Evolutionary conservation across 2,888 invertebrate genomes (phyloP), one percentile per base, ranked within the genome.

Genomic region (Sarcophaga rosellei): DNA sequence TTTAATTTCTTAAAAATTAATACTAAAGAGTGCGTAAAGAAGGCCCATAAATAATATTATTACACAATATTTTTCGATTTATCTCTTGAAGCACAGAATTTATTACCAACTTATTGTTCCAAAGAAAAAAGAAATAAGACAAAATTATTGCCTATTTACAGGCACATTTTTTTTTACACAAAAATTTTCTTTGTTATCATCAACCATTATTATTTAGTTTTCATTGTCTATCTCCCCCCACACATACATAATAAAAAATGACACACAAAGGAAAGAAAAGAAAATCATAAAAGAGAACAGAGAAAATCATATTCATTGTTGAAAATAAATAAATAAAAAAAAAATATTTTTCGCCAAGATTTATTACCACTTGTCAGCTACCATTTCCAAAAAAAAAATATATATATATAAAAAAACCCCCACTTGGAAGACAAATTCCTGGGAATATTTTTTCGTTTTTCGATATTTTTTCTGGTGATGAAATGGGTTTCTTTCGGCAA

Each of bases 291-390:
- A 53, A 53, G 3, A 12, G 15, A 53, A 53, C 4, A 53, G 0
- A 53, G 17, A 72, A 82, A 47, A 65, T 65, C 25, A 44, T 79
- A 76, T 74, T 74, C 65, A 74, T 84, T 86, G 80, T 81, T 84
- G 53, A 81, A 80, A 80, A 69, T 59, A 57, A 81, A 63, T 66
- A 84, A 84, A 35, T 4, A 35, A 35, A 35, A 78, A 44, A 78
- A 62, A 21, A 70, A 47, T 59, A 78, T 61, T 20, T 72, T 47
- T 25, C 17, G 11, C 57, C 66, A 78, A 84, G 86, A 86, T 86
- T 86, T 86, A 86, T 86, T 78, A 59, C 84, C 84, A 86, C 86
- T 84, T 86, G 81, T 84, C 86, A 81, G 84, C 68, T 75, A 61
- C 72, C 70, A 84, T 81, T 61, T 61, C 35, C 23, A 5, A 45